These are phyloP conservation scores for Nematolebias whitei DNA, from an alignment of 2,113 vertebrate genomes.

Conservation along the genomic window DNA sequence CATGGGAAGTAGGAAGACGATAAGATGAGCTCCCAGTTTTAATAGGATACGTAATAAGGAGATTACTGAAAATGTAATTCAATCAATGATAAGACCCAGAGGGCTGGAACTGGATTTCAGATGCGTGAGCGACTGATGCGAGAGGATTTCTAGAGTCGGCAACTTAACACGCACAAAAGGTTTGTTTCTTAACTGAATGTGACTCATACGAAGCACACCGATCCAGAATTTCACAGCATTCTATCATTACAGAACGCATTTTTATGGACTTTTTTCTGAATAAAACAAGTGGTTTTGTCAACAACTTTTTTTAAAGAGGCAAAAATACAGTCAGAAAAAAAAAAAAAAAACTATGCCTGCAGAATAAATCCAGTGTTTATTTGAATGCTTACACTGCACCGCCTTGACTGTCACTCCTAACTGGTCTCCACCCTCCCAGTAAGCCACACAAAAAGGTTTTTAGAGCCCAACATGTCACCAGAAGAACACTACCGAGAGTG, in stretches of 20 bases:
- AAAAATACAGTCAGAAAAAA: conserved; percentile 22
- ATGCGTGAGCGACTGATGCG: conserved; percentile 2
- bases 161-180: background rate
- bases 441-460: conserved; percentile 45
- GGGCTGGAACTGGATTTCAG: conserved; percentile 21
- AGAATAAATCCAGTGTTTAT: conserved; percentile 40
- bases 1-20: background rate
- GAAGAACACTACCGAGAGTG: conserved; percentile 36
- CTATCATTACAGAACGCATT: background rate
- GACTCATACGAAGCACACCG: background rate
- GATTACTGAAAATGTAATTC: conserved; percentile 17
- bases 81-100: conserved; percentile 29
- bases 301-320: background rate
- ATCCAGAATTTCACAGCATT: background rate
- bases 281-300: background rate
- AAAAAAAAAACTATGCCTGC: conserved; percentile 1
- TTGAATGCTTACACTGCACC: conserved; percentile 38
- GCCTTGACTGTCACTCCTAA: conserved; percentile 46
- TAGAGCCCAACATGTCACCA: conserved; percentile 35
- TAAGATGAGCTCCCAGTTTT: conserved; percentile 20
- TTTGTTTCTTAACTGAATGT: background rate
- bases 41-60: conserved; percentile 24
- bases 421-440: conserved; percentile 56
- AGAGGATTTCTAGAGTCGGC: background rate
- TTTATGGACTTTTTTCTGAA: too few species aligned